Conservation (phyloP, 1,140 invertebrate genomes). For the Polyergus mexicanus region DNA sequence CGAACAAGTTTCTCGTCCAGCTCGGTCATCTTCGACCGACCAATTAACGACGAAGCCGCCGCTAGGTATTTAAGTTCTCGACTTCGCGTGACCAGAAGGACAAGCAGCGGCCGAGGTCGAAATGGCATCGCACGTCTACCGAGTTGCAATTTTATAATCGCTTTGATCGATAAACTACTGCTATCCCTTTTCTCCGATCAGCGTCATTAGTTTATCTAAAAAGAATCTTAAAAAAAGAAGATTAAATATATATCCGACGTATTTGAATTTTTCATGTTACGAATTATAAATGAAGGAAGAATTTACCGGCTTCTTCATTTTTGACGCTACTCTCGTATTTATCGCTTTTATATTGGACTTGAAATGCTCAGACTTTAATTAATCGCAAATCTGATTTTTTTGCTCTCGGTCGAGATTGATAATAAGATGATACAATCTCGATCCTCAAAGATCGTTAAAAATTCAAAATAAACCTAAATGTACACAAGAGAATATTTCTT, state of each 20-base stretch:
- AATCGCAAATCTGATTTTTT: neutral
- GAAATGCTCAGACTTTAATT: neutral
- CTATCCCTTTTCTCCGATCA: neutral
- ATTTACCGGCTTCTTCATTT: neutral
- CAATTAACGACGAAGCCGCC: slow-evolving; percentile 42
- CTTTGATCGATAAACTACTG: slow-evolving; percentile 5
- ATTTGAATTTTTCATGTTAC: neutral
- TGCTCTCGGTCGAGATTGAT: neutral
- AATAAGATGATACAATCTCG: slow-evolving; percentile 50
- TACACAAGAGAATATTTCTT: slow-evolving; percentile 18
- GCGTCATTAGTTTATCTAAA: neutral
- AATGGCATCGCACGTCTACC: slow-evolving; percentile 32
- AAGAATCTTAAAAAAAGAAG: too few relatives aligned
- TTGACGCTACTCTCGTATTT: neutral
- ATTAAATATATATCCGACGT: neutral
- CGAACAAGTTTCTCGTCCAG: slow-evolving; percentile 39
- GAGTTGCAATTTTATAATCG: slow-evolving; percentile 36
- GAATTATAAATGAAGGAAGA: neutral
- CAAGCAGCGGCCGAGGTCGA: slow-evolving; percentile 53
- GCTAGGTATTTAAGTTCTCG: slow-evolving; percentile 29
- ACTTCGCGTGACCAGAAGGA: slow-evolving; percentile 59
- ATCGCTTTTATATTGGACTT: neutral
- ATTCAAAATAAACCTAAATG: slow-evolving; percentile 49
- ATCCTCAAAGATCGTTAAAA: slow-evolving; percentile 54
- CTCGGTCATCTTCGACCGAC: slow-evolving; percentile 19